Percentiles rank a stretch among this genome's conserved stretches.
These are phyloP conservation scores for Drosophila siamana DNA, from an alignment of 2,888 invertebrate genomes.

Conservation along the genomic window DNA sequence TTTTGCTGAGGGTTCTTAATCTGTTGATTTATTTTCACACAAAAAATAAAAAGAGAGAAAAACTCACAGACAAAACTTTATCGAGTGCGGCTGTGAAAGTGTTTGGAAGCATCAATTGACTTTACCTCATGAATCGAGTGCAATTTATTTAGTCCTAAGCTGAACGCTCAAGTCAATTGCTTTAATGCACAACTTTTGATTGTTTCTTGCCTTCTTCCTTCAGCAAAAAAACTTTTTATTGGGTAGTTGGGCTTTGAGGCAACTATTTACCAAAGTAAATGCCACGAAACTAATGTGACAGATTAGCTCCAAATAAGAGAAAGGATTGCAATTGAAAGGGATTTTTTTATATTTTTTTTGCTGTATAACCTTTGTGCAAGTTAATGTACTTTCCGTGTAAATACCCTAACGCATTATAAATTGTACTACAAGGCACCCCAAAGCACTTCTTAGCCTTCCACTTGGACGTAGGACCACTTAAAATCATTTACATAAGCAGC, in stretches of 20 bases:
- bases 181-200: conserved; percentile 2
- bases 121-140: conserved; percentile 3
- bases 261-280: conserved; percentile 1
- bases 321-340: neutral
- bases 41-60: no score
- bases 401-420: conserved; percentile 6
- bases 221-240: neutral
- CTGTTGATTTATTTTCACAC: neutral
- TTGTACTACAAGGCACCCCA: neutral
- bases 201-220: neutral
- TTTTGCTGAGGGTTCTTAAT: neutral
- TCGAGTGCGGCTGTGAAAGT: neutral
- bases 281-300: neutral
- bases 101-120: neutral
- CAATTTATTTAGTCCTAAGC: conserved; percentile 4
- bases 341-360: neutral
- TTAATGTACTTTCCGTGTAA: conserved; percentile 3
- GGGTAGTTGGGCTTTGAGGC: neutral
- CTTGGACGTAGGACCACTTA: conserved; percentile 42
- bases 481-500: conserved; percentile 73
- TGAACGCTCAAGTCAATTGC: conserved; percentile 7
- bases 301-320: neutral
- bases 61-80: neutral
- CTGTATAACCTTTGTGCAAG: neutral
- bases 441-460: conserved; percentile 6